Evolutionary conservation across 1,140 invertebrate genomes (phyloP), one percentile per base, ranked within the genome.

Genomic region (Cyclargus thomasi): DNA sequence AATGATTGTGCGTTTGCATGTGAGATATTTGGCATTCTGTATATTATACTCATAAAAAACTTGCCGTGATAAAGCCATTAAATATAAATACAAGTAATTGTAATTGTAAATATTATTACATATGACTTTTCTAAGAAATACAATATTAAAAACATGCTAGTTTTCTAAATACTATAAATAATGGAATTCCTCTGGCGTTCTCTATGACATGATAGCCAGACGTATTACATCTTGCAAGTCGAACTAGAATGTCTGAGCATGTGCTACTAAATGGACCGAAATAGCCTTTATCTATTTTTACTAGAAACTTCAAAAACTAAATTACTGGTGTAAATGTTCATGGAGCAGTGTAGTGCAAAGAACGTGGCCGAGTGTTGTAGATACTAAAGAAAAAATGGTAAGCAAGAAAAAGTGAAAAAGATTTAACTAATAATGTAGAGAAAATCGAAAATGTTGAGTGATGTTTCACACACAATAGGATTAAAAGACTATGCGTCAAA

Each of bases 1-100:
- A 47, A 47, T 47, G 39, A 47, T 47, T 47, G 39, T 47, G 39
- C 39, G 14, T 47, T 47, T 47, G 39, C 39, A 47, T 47, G 39
- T 47, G 39, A 47, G 1, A 47, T 47, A 47, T 47, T 47, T 16
- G 0, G 14, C 3, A 47, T 8, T 47, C 14, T 47, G 8, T 16
- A 16, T 16, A 16, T 47, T n/a, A n/a, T n/a, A n/a, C n/a, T n/a
- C 39, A 47, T 47, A 47, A 47, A 16, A 1, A 47, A 14, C 0
- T 47, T 47, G 39, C 39, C 2, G 39, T 47, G 11, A 47, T 14
- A 47, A 47, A 47, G 39, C 39, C 14, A 47, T 47, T 11, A 47
- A 47, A 16, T 47, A 47, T 47, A 47, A 47, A 47, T 47, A 35
- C 29, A 8, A 35, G 29, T 35, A 16, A 47, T 47, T 14, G n/a